Percentiles rank a stretch among this genome's conserved stretches.
phyloP scores from a whole-genome alignment of 2,797 vertebrate species.

The Sebastes itinus region DNA sequence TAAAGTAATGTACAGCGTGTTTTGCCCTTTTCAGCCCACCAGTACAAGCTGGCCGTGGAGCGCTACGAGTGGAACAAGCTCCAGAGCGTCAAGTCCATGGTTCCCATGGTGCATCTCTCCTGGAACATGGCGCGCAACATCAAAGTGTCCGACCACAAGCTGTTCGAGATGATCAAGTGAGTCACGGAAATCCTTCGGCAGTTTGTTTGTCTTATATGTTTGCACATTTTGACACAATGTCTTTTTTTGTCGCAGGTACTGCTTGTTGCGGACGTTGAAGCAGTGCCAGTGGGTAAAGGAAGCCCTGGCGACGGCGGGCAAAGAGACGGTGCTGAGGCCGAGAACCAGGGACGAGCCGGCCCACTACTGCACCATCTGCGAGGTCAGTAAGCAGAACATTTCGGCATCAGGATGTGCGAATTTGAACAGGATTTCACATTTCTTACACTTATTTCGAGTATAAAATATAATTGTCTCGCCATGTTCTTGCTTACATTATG shows the following conservation, averaged over 20 bases:
- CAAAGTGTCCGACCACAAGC: slow-evolving; percentile 99
- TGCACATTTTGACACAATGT: not conserved
- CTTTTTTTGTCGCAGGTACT: slow-evolving; percentile 83
- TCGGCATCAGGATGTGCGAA: slow-evolving; percentile 14
- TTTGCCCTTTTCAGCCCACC: slow-evolving; percentile 83
- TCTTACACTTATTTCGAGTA: slow-evolving; percentile 1
- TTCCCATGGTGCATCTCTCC: slow-evolving; percentile 99
- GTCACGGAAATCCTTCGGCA: slow-evolving; percentile 39
- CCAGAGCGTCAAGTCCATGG: slow-evolving; percentile 97
- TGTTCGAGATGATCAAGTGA: slow-evolving; percentile 99
- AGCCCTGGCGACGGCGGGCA: slow-evolving; percentile 89
- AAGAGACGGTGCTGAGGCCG: slow-evolving; percentile 92
- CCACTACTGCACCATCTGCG: slow-evolving; percentile 99
- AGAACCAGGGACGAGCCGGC: slow-evolving; percentile 94
- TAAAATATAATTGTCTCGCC: not conserved
- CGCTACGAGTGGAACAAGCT: slow-evolving; percentile 99
- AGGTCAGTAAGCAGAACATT: slow-evolving; percentile 81
- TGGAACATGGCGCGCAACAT: slow-evolving; percentile 99
- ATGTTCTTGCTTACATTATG: not conserved
- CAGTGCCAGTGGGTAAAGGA: slow-evolving; percentile 97
- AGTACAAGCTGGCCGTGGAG: slow-evolving; percentile 97
- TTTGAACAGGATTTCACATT: slow-evolving; percentile 34
- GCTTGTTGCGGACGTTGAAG: slow-evolving; percentile 95
- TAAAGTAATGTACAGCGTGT: not conserved
- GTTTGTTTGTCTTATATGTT: not conserved